A percentile compares a stretch with the other conserved stretches of the same genome.
Evolutionary conservation across 2,888 invertebrate species (phyloP).

Genomic region (Dermolepida albohirtum): DNA sequence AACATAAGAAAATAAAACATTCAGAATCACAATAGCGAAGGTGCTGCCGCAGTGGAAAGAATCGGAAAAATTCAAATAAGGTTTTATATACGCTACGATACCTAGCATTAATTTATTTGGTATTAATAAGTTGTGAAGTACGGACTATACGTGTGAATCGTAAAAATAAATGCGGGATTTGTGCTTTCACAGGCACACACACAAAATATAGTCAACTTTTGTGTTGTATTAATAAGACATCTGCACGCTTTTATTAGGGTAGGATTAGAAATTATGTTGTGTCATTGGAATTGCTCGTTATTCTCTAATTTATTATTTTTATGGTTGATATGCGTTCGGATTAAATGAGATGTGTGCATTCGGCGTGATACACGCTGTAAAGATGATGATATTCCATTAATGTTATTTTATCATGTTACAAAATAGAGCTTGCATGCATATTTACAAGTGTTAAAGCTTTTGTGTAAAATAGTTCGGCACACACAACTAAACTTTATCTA

Average conservation of each 20-base stretch:
- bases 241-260: slow-evolving; percentile 20
- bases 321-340: slow-evolving; percentile 16
- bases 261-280: slow-evolving; percentile 23
- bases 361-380: neutral
- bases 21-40: slow-evolving; percentile 10
- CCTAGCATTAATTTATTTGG: slow-evolving; percentile 20
- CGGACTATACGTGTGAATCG: slow-evolving; percentile 9
- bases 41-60: neutral
- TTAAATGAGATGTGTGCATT: slow-evolving; percentile 13
- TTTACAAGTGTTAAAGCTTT: no score
- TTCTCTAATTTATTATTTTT: slow-evolving; percentile 12
- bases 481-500: no score
- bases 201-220: slow-evolving; percentile 19
- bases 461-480: no score
- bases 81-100: slow-evolving; percentile 18
- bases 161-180: slow-evolving; percentile 20
- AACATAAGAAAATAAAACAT: slow-evolving; percentile 22
- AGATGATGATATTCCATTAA: neutral
- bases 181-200: neutral
- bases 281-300: slow-evolving; percentile 20
- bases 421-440: neutral
- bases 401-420: slow-evolving; percentile 2
- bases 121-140: slow-evolving; percentile 22
- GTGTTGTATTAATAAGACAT: slow-evolving; percentile 19
- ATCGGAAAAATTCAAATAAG: slow-evolving; percentile 9